Evolutionary conservation across 2,888 invertebrate genomes (phyloP), one percentile per base, ranked within the genome.

Genomic region (Smittia aterrima): DNA sequence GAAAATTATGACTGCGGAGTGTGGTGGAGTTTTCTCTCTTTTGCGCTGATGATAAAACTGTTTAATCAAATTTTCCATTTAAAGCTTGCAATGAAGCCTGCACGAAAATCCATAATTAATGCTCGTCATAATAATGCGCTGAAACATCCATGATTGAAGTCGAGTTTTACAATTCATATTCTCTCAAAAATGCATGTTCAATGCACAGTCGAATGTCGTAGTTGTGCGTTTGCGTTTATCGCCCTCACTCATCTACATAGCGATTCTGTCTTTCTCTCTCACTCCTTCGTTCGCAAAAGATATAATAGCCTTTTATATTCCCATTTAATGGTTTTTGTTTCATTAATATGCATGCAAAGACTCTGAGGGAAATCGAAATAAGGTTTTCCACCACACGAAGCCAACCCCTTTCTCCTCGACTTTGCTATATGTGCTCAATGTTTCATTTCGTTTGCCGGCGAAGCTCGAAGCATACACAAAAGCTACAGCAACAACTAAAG

Each of bases 281-380:
- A n/a, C n/a, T n/a, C n/a, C n/a, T n/a, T 22, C 18, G 22, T 58
- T 7, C 58, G n/a, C 3, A 22, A 22, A 58, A 58, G 58, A 58
- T 16, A 64, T 64, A 64, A 64, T 27, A 27, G 64, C 27, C 24
- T 64, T 64, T 27, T 64, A 64, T 64, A 58, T 58, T 58, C 27
- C 64, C 64, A 64, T 64, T 64, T 64, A 64, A 64, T 64, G 64
- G 24, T 25, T 64, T 64, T 25, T 64, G 64, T 64, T 25, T 64
- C 64, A 64, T 64, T 64, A 64, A 64, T 64, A 64, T 27, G 64
- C 16, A 58, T 64, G 27, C 27, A 64, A n/a, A 22, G 64, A n/a
- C 27, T 64, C 27, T 3, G 3, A 24, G 58, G 58, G 11, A 58
- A 24, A 64, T 25, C 25, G 64, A 64, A 64, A 64, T 25, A 64